Percentiles rank a stretch among this genome's conserved stretches.
These are phyloP conservation scores for Apodemus sylvaticus DNA, from an alignment of 2,113 vertebrate species.

Conservation along the genomic window DNA sequence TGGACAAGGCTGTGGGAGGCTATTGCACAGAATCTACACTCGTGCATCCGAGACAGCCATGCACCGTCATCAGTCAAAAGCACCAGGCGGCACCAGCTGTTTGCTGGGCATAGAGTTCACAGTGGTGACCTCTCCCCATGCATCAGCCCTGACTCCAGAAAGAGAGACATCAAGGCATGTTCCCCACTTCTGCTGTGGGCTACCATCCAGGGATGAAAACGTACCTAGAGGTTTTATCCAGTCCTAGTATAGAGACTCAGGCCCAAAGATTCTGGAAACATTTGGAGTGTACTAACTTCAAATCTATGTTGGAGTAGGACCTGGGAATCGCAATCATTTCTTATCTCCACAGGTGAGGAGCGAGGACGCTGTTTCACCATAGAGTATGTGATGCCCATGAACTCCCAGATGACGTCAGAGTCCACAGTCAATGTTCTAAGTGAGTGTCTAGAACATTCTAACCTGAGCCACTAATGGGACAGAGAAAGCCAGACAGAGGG, in stretches of 20 bases:
- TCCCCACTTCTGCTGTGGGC: background rate
- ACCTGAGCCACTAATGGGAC: background rate
- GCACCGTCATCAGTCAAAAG: rapidly evolving
- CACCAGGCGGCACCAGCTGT: rapidly evolving
- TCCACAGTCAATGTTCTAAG: slow-evolving; percentile 96
- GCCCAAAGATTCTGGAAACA: background rate
- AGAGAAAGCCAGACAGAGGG: background rate
- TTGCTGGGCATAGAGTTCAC: rapidly evolving
- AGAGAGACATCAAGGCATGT: background rate
- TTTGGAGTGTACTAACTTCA: background rate
- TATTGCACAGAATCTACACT: background rate
- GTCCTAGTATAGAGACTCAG: background rate
- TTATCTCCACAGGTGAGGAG: slow-evolving; percentile 91
- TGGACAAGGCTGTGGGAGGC: background rate
- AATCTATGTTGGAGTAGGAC: background rate
- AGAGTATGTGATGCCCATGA: slow-evolving; percentile 97
- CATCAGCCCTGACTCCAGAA: background rate
- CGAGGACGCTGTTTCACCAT: slow-evolving; percentile 96
- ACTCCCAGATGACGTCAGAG: slow-evolving; percentile 94
- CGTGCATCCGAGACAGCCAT: background rate
- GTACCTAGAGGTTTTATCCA: background rate
- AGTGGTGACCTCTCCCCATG: rapidly evolving
- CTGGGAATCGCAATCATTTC: background rate
- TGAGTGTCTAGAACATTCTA: slow-evolving; percentile 83
- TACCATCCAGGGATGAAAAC: background rate